phyloP scores from a whole-genome alignment of 64 coral and sea anemone genomes.

The Montipora capricornis region DNA sequence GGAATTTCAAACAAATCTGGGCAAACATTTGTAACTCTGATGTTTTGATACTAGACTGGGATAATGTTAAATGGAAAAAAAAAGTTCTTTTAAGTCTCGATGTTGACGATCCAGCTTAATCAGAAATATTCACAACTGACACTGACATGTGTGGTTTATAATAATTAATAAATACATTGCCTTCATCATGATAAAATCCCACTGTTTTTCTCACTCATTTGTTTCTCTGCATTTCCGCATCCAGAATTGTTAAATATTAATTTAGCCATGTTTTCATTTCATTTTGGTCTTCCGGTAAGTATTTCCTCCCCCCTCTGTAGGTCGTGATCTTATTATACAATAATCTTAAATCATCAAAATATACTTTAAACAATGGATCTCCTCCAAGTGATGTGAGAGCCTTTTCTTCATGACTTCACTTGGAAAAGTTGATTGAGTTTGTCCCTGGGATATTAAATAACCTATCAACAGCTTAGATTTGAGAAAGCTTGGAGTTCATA shows the following conservation, averaged over 20 bases:
- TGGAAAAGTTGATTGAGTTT: background rate
- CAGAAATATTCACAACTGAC: background rate
- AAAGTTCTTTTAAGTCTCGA: background rate
- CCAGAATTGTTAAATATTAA: background rate
- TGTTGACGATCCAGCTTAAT: background rate
- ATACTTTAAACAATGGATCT: background rate
- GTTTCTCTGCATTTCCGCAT: background rate
- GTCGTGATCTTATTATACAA: no score
- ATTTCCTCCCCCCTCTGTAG: no score
- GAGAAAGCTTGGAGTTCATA: background rate
- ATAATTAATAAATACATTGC: no score
- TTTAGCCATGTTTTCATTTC: background rate
- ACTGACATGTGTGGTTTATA: background rate
- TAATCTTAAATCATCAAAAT: background rate
- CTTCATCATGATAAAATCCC: no score
- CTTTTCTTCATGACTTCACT: background rate
- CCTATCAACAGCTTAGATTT: no score
- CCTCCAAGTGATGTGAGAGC: background rate
- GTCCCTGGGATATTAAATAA: background rate
- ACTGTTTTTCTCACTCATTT: no score
- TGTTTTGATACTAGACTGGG: background rate
- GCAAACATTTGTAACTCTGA: background rate
- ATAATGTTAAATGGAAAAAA: background rate
- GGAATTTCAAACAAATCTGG: conserved; percentile 5
- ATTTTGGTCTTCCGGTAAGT: background rate